Conservation (phyloP, 2,888 invertebrate species). For the Lampropteryx suffumata region DNA sequence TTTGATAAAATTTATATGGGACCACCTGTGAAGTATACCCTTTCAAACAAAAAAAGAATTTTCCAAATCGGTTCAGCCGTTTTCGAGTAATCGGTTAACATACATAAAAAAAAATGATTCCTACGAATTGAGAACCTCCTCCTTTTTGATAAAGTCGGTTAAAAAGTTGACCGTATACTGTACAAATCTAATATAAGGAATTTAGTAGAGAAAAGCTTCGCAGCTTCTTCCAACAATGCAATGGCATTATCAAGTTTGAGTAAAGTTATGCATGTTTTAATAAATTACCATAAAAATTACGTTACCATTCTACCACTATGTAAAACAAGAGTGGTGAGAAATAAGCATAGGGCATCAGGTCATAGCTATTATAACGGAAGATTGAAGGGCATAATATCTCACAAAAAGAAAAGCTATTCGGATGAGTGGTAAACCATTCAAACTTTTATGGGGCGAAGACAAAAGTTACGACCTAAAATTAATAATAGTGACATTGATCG, state of each 20-base stretch:
- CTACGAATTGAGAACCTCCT: no score
- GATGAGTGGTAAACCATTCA: constrained; percentile 26
- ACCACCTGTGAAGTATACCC: no score
- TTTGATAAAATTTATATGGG: no score
- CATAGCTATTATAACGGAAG: constrained; percentile 41
- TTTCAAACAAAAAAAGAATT: no score
- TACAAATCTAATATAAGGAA: no score
- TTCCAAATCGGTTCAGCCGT: no score
- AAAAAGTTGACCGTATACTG: no score
- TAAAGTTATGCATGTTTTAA: constrained; percentile 39
- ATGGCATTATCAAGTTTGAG: background rate
- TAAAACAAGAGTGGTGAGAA: constrained; percentile 37
- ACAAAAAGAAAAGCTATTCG: constrained; percentile 22
- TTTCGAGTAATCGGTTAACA: no score
- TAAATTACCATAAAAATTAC: constrained; percentile 52
- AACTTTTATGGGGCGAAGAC: constrained; percentile 30
- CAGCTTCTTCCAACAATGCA: background rate
- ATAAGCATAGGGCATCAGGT: constrained; percentile 40
- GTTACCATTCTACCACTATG: constrained; percentile 22
- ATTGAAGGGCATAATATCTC: constrained; percentile 33
- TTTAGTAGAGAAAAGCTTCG: background rate
- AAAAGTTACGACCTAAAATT: constrained; percentile 32
- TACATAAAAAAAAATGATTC: no score
- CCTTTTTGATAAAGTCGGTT: no score
- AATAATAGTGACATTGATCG: constrained; percentile 26